Conservation (phyloP, 2,888 invertebrate genomes). For the Leucoptera coffeella region DNA sequence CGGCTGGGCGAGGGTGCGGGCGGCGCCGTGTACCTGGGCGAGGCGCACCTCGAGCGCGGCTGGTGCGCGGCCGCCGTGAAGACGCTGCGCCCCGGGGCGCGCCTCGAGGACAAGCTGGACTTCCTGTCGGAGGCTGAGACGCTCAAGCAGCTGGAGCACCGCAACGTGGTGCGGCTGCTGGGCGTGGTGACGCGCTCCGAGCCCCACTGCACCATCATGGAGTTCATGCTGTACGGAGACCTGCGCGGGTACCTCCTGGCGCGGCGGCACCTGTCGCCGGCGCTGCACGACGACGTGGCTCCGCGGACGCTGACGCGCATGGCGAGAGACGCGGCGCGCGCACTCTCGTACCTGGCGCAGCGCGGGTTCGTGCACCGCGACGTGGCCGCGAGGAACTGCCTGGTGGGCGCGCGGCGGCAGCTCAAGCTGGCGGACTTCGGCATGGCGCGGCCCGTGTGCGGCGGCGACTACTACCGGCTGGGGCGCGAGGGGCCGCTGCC, state of each 20-base stretch:
- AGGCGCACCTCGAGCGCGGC: slow-evolving; percentile 56
- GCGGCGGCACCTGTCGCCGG: slow-evolving; percentile 71
- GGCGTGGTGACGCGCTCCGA: slow-evolving; percentile 84
- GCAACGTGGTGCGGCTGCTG: slow-evolving; percentile 77
- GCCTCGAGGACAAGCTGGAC: slow-evolving; percentile 81
- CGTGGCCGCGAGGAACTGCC: slow-evolving; percentile 73
- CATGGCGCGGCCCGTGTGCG: slow-evolving; percentile 83
- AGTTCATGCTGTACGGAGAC: slow-evolving; percentile 90
- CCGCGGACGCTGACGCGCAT: slow-evolving; percentile 74
- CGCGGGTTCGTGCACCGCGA: slow-evolving; percentile 87
- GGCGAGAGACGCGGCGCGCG: slow-evolving; percentile 84
- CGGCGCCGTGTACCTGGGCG: slow-evolving; percentile 89
- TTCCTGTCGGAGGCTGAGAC: slow-evolving; percentile 90
- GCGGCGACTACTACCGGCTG: slow-evolving; percentile 85
- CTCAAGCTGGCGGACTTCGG: slow-evolving; percentile 87
- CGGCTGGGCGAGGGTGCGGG: slow-evolving; percentile 87
- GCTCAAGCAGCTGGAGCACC: slow-evolving; percentile 89
- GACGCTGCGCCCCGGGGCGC: slow-evolving; percentile 77
- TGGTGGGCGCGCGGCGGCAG: slow-evolving; percentile 66
- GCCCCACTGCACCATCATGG: slow-evolving; percentile 89
- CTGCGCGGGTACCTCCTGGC: slow-evolving; percentile 83
- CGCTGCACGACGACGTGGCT: slow-evolving; percentile 66
- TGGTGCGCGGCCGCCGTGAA: slow-evolving; percentile 88
- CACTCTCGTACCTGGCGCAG: slow-evolving; percentile 77
- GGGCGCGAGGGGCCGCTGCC: slow-evolving; percentile 83